Evolutionary conservation across 2,113 vertebrate species (phyloP).

Genomic region (Hydropotes inermis): DNA sequence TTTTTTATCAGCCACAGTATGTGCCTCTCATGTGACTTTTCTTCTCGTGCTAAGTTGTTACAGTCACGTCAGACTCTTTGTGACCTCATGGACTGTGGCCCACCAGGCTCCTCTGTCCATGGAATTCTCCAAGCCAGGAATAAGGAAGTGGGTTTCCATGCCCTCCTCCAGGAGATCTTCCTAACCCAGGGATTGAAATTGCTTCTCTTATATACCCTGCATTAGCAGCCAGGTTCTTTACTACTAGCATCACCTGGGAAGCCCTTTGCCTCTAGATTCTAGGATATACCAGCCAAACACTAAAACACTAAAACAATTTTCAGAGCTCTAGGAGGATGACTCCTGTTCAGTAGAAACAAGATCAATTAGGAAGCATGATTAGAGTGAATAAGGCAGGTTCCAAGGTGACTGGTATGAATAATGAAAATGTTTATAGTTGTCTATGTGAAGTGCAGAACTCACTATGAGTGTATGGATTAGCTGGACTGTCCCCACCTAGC

Average conservation of each 20-base stretch:
- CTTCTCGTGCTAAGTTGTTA: not conserved
- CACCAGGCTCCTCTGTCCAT: not conserved
- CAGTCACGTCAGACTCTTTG: not conserved
- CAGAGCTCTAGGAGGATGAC: not conserved
- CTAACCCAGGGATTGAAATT: not conserved
- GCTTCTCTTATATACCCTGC: not conserved
- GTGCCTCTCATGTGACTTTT: not conserved
- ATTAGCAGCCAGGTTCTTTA: not conserved
- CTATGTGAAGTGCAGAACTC: not conserved
- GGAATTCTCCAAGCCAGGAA: not conserved
- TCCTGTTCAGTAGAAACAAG: not conserved
- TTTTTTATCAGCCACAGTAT: not conserved
- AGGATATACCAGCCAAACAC: fast-evolving
- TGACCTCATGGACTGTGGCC: not conserved
- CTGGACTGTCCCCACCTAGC: too few relatives aligned
- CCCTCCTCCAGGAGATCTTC: not conserved
- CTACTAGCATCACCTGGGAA: not conserved
- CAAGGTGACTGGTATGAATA: not conserved
- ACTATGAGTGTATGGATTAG: fast-evolving
- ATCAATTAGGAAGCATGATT: not conserved
- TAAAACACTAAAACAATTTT: not conserved
- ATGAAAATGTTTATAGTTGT: not conserved
- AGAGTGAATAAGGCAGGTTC: too few relatives aligned
- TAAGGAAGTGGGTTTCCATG: not conserved
- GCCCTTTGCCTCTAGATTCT: not conserved